phyloP scores from a whole-genome alignment of 2,113 vertebrate species.

The Grantiella picta region DNA sequence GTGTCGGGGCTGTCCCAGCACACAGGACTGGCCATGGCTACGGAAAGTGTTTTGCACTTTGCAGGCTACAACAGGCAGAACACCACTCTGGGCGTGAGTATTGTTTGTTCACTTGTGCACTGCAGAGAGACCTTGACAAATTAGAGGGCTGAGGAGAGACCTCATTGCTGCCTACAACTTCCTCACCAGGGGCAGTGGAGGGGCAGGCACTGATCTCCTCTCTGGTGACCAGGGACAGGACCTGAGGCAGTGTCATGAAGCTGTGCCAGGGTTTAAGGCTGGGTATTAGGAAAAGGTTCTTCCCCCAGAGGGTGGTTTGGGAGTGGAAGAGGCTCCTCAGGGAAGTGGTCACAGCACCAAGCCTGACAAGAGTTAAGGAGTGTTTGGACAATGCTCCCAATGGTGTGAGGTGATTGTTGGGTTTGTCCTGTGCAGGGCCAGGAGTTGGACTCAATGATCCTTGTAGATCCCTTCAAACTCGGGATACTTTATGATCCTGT shows the following conservation, averaged over 20 bases:
- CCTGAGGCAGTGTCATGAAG: neutral
- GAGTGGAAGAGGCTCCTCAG: neutral
- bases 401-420: neutral
- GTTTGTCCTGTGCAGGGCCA: neutral
- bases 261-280: neutral
- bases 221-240: neutral
- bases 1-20: slow-evolving; percentile 92
- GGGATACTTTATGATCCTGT: neutral
- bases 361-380: neutral
- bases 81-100: slow-evolving; percentile 90
- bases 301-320: neutral
- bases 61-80: slow-evolving; percentile 95
- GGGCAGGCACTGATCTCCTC: neutral
- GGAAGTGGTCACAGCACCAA: neutral
- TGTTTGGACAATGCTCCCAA: neutral
- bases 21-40: slow-evolving; percentile 96
- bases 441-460: neutral
- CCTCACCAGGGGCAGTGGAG: neutral
- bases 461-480: neutral
- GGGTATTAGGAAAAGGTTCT: neutral
- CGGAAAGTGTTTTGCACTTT: slow-evolving; percentile 92
- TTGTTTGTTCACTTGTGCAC: neutral
- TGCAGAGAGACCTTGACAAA: neutral
- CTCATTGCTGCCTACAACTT: neutral
- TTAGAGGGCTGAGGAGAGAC: neutral